Evolutionary conservation across 2,797 vertebrate species (phyloP), one percentile per base, ranked within the genome.

Genomic region (Neopelma chrysocephalum): DNA sequence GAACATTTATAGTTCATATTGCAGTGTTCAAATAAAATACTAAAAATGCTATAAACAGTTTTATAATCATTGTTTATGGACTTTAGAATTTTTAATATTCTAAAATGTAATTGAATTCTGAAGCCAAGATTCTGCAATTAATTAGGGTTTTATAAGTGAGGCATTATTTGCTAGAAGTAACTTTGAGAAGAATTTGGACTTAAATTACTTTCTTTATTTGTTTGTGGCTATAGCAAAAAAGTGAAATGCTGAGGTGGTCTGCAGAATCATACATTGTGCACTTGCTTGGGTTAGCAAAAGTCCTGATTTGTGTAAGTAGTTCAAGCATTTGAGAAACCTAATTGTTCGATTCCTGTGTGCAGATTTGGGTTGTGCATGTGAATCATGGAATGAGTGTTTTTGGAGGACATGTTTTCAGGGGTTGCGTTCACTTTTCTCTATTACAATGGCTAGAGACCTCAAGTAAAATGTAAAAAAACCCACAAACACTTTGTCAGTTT

Each of bases 61-160:
- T 94, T 91, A 94, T 80, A 89, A 90, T 96, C 22, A 85, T 93
- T 96, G 88, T 96, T 97, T 97, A 95, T 97, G 80, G 78, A 92
- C 93, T 96, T 51, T 22, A 82, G 83, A 82, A 50, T 94, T 79
- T 91, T 95, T 94, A 94, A 93, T 96, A 89, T 96, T 95, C 69
- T 76, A 85, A 66, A 53, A 31, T 71, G 83, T 95, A 94, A 95
- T 91, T 94, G 91, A 94, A 95, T 94, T 95, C 57, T 78, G 68
- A 89, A 94, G 86, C 91, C 91, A 93, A 89, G 64, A 89, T 95
- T 90, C 81, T 90, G 83, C 81, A 90, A 77, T 95, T 93, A 87
- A 94, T 95, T 86, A 92, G 60, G 64, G 29, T 89, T 84, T 92
- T 94, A 26, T 64, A 93, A 94, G 93, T 38, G 48, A 82, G 43